Conservation (phyloP, 2,888 invertebrate species). For the Andrena flavipes region DNA sequence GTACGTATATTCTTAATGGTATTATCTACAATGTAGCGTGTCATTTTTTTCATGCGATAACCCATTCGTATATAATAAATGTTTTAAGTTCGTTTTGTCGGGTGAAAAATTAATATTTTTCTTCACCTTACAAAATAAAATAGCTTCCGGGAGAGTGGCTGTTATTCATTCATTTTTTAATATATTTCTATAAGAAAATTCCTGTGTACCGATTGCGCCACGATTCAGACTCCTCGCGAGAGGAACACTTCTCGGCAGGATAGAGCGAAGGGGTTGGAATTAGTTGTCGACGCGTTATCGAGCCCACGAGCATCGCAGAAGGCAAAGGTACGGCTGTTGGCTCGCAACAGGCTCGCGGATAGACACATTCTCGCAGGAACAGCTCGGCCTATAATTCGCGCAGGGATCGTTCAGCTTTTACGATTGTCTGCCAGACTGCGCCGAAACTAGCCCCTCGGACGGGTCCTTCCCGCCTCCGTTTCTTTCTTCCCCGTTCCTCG, state of each 20-base stretch:
- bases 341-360: constrained; percentile 52
- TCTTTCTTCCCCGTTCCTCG: constrained; percentile 2
- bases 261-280: not conserved
- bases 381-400: constrained; percentile 83
- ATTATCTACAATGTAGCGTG: too few relatives aligned
- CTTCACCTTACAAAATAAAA: too few relatives aligned
- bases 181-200: too few relatives aligned
- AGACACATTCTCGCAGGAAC: constrained; percentile 67
- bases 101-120: too few relatives aligned
- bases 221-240: not conserved
- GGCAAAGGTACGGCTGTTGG: not conserved
- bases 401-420: constrained; percentile 83
- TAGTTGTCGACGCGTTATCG: constrained; percentile 67
- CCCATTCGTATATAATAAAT: too few relatives aligned
- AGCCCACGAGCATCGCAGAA: not conserved
- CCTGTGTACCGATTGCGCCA: not conserved
- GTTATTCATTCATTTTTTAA: too few relatives aligned
- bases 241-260: not conserved
- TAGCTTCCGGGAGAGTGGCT: too few relatives aligned
- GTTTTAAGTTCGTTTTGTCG: too few relatives aligned
- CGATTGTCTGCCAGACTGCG: constrained; percentile 83
- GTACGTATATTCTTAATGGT: too few relatives aligned
- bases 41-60: too few relatives aligned
- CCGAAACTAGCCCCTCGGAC: constrained; percentile 63
- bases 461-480: constrained; percentile 29